Evolutionary conservation across 2,888 invertebrate genomes (phyloP), one percentile per base, ranked within the genome.

Genomic region (Ectobius pallidus): DNA sequence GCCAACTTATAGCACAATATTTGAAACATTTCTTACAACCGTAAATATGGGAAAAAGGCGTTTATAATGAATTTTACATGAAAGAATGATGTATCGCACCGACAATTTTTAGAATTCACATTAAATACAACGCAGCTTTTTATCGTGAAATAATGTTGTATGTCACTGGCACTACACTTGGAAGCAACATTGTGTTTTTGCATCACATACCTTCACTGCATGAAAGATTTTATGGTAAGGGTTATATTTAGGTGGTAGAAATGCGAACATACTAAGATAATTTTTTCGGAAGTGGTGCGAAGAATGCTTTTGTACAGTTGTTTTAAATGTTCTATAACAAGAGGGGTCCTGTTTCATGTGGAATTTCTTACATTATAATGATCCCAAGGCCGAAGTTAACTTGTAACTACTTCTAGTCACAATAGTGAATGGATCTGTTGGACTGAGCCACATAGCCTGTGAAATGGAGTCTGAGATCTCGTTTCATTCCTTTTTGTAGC

Each of bases 401-500:
- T 58, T 58, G 25, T 58, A 18, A 25, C 58, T 58, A 6, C 1
- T 11, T 58, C 6, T 58, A 1, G 22, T 58, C 25, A 2, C 4
- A 58, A 58, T 25, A 58, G 2, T 25, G 4, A 58, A 58, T 58
- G 58, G 58, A 58, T 58, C 7, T 46, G 46, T 46, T 46, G 18
- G n/a, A 46, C 46, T 46, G 46, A 46, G n/a, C 46, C 22, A 58
- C 3, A 58, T 6, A 58, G n/a, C 7, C 25, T 58, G 58, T 58
- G 27, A 25, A 7, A 58, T 58, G 20, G 9, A 58, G 58, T 58
- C 25, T 58, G 22, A 27, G 58, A 25, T 58, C 58, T 58, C 7
- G 6, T 58, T 58, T 58, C 6, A 58, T 1, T 1, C 58, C 3
- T 25, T 46, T 25, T 58, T 58, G 1, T 6, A 58, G 58, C 25